Evolutionary conservation across 1,140 invertebrate species (phyloP).

Genomic region (Lycorma delicatula): DNA sequence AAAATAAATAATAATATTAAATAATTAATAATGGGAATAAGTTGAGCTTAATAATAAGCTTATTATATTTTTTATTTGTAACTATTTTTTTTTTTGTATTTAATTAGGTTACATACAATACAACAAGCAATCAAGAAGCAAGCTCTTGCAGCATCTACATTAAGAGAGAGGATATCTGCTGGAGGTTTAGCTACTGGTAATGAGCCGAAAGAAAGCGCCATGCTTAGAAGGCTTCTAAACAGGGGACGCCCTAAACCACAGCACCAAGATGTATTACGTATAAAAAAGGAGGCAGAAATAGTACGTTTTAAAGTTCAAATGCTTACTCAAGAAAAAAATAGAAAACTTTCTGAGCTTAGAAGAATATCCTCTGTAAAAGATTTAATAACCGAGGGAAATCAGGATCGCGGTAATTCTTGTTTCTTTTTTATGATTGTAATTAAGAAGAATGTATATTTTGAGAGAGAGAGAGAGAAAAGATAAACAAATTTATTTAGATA

Average conservation of each 20-base stretch:
- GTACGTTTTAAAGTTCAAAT: slow-evolving; percentile 47
- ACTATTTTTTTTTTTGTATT: slow-evolving; percentile 19
- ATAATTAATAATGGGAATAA: background rate
- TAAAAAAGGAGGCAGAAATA: slow-evolving; percentile 46
- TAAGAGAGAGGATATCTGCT: slow-evolving; percentile 45
- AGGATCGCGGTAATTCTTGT: slow-evolving; percentile 42
- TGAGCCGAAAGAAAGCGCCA: slow-evolving; percentile 22
- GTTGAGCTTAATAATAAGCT: background rate
- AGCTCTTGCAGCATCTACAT: slow-evolving; percentile 41
- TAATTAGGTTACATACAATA: slow-evolving; percentile 45
- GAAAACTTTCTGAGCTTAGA: slow-evolving; percentile 36
- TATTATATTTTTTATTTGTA: too few relatives aligned
- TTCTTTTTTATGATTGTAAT: too few relatives aligned
- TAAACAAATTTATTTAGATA: too few relatives aligned
- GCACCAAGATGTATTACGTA: slow-evolving; percentile 13
- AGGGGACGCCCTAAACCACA: slow-evolving; percentile 24
- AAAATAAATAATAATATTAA: background rate
- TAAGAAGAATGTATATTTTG: too few relatives aligned
- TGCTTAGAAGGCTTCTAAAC: slow-evolving; percentile 26
- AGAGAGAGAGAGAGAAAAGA: too few relatives aligned
- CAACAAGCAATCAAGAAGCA: slow-evolving; percentile 50
- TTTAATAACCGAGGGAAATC: slow-evolving; percentile 37
- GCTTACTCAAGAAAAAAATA: slow-evolving; percentile 46
- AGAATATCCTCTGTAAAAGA: slow-evolving; percentile 28
- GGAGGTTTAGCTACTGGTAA: slow-evolving; percentile 24